Conservation (phyloP, 2,797 vertebrate species). For the Botia kubotai region DNA sequence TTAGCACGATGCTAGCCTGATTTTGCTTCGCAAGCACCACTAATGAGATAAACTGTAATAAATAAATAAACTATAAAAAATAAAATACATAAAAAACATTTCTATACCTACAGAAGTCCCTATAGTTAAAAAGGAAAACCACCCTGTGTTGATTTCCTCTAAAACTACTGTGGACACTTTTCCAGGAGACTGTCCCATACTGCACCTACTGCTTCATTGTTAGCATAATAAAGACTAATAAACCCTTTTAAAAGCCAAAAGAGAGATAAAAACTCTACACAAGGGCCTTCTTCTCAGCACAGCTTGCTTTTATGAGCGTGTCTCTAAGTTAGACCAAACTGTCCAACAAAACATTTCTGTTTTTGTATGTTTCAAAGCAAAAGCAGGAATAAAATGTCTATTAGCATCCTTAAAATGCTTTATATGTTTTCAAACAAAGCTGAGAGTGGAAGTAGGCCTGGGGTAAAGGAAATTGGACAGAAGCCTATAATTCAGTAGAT, state of each 20-base stretch:
- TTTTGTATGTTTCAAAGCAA: neutral
- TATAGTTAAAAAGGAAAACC: too few relatives aligned
- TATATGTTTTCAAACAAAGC: neutral
- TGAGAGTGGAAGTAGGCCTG: neutral
- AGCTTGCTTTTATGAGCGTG: neutral
- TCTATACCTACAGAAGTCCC: too few relatives aligned
- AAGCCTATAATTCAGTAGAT: conserved; percentile 12
- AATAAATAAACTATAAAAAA: too few relatives aligned
- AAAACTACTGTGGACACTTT: conserved; percentile 67
- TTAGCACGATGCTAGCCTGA: too few relatives aligned
- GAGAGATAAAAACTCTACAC: neutral
- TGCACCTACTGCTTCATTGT: conserved; percentile 65
- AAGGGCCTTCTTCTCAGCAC: neutral
- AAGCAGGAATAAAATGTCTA: conserved; percentile 38
- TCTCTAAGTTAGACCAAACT: neutral
- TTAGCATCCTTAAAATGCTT: conserved; percentile 41
- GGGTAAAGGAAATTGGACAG: neutral
- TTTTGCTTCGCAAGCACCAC: too few relatives aligned
- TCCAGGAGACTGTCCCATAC: conserved; percentile 63
- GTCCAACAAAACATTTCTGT: neutral
- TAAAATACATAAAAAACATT: too few relatives aligned
- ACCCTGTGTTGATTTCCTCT: conserved; percentile 41
- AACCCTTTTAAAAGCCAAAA: neutral
- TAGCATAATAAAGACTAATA: conserved; percentile 47
- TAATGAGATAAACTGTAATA: too few relatives aligned